Base-by-base conservation (phyloP, 2,888 invertebrate genomes). In the Drosophila koepferae region DNA sequence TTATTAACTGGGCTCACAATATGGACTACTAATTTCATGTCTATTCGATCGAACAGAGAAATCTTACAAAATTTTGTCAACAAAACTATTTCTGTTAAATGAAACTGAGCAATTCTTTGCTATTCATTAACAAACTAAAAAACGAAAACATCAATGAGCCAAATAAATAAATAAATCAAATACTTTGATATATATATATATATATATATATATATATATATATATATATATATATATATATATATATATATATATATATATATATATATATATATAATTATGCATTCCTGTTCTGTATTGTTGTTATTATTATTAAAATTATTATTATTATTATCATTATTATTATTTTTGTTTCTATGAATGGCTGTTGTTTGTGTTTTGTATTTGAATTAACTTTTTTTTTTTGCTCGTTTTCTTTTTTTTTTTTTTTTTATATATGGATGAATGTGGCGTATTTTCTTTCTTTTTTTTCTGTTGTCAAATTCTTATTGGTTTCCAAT, bases 391-490 rank as follows among this genome's bases (percentile, higher is more conserved):
- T 62, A 48, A 56, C 20, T 48, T 61, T 62, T 36, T 18, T 44
- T 12, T 20, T 14, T n/a, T 9, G 41, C n/a, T n/a, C n/a, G n/a
- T n/a, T n/a, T n/a, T n/a, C n/a, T n/a, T n/a, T n/a, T n/a, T 36
- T 12, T 40, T 3, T 0, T 40, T 40, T 1, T 16, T 69, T 67
- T 63, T 20, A 44, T 34, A 72, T 83, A 89, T 83, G 83, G 83
- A 83, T 83, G 83, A 83, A 87, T 83, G 89, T 86, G 83, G 89
- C 83, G 70, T 63, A 58, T 79, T 82, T 76, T 77, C 70, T 85
- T 88, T n/a, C n/a, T 74, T 89, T 74, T 40, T 59, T 56, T 40
- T 18, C 49, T 23, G 60, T 31, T 9, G 31, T 38, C 4, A 18
- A 41, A 14, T 34, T 34, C 43, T 60, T 65, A n/a, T 61, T 48